These are phyloP conservation scores for Poecile atricapillus DNA, from an alignment of 2,113 vertebrate species.

Conservation along the genomic window DNA sequence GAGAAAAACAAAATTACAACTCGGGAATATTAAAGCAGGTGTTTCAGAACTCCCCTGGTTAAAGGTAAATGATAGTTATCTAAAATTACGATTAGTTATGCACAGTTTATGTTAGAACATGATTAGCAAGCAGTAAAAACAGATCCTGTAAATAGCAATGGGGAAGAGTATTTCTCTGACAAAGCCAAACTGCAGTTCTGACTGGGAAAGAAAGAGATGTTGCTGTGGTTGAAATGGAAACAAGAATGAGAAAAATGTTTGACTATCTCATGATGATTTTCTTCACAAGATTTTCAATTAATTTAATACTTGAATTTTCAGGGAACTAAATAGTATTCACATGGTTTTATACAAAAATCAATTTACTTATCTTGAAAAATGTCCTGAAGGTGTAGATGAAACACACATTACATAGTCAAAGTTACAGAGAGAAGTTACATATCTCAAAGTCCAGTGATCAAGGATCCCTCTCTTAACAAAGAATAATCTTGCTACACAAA, in stretches of 20 bases:
- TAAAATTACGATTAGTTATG: not conserved
- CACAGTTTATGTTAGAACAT: not conserved
- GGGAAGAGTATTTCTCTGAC: not conserved
- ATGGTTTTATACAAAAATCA: not conserved
- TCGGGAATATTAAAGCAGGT: not conserved
- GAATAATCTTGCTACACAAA: not conserved
- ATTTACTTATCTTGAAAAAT: not conserved
- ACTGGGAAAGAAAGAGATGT: not conserved
- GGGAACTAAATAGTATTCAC: not conserved
- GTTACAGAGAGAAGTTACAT: not conserved
- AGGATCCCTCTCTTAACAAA: not conserved
- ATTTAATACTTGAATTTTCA: not conserved
- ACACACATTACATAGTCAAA: not conserved
- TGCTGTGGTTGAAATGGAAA: not conserved
- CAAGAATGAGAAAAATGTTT: not conserved
- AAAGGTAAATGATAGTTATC: not conserved
- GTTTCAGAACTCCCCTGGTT: not conserved
- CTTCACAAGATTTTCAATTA: not conserved
- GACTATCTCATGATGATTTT: not conserved
- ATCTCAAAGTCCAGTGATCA: accelerated
- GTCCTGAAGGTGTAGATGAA: not conserved
- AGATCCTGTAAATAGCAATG: not conserved
- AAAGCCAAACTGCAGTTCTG: not conserved
- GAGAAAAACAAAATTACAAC: not conserved
- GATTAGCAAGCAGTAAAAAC: not conserved